phyloP scores from a whole-genome alignment of 2,888 invertebrate species.

The Chrysina gloriosa region DNA sequence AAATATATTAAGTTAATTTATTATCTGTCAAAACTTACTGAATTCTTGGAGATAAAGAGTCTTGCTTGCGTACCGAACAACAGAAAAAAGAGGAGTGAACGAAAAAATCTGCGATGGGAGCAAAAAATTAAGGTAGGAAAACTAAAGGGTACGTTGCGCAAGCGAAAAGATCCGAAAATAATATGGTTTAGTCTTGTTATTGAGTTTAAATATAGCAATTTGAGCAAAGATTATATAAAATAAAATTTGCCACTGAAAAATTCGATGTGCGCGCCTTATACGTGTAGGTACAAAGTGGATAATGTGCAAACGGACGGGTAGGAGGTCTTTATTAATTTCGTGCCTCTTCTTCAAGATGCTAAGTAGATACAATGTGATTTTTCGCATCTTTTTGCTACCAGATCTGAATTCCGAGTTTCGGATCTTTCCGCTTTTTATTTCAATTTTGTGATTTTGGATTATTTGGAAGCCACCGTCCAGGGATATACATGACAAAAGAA shows the following conservation, averaged over 20 bases:
- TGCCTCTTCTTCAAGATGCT: conserved; percentile 8
- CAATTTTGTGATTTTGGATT: too few relatives aligned
- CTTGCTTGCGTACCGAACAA: conserved; percentile 41
- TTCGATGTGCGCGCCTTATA: conserved; percentile 31
- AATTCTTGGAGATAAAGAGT: conserved; percentile 51
- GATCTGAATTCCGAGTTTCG: too few relatives aligned
- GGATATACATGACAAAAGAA: too few relatives aligned
- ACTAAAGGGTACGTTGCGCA: conserved; percentile 18
- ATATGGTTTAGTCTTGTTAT: conserved; percentile 52
- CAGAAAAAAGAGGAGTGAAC: conserved; percentile 43
- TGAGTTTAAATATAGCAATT: conserved; percentile 54
- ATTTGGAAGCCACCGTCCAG: too few relatives aligned
- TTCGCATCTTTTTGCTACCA: too few relatives aligned
- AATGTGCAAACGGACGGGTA: not conserved
- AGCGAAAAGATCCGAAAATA: conserved; percentile 48
- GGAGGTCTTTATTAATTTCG: not conserved
- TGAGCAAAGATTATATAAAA: conserved; percentile 52
- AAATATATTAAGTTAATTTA: conserved; percentile 55
- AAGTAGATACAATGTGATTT: too few relatives aligned
- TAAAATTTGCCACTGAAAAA: conserved; percentile 54
- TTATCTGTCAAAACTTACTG: conserved; percentile 53
- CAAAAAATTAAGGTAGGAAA: not conserved
- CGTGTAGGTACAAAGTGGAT: not conserved
- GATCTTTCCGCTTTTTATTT: too few relatives aligned
- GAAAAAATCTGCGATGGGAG: conserved; percentile 25